Evolutionary conservation across 2,113 vertebrate genomes (phyloP).

Genomic region (Lagopus leucura): DNA sequence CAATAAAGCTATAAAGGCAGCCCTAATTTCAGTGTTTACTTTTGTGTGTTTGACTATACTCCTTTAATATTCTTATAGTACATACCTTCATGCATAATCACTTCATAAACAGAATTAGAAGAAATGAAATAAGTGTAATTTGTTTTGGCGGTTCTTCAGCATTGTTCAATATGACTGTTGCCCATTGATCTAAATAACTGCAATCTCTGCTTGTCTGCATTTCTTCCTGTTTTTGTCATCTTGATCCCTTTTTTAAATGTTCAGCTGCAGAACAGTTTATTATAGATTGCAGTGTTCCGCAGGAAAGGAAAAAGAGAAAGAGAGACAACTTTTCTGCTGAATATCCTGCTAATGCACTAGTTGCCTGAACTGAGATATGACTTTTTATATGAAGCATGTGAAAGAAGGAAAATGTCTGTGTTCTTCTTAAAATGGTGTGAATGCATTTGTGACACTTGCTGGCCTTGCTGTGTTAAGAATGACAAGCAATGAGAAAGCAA

Average conservation of each 20-base stretch:
- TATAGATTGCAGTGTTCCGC: neutral
- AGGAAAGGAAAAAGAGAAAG: neutral
- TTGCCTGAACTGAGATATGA: neutral
- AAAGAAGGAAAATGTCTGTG: neutral
- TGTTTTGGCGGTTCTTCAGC: neutral
- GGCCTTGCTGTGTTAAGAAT: neutral
- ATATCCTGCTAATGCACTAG: neutral
- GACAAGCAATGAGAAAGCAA: neutral
- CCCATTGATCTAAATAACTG: neutral
- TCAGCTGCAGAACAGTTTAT: neutral
- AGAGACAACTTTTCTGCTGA: neutral
- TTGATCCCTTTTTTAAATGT: neutral
- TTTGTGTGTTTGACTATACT: neutral
- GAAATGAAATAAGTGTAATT: neutral
- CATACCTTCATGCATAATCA: neutral
- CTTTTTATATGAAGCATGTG: neutral
- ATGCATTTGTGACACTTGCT: neutral
- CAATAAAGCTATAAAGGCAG: neutral
- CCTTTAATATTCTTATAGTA: neutral
- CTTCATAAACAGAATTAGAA: neutral
- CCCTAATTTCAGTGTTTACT: neutral
- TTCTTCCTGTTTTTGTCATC: neutral
- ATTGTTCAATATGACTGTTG: neutral
- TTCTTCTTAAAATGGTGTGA: neutral
- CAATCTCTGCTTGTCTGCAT: neutral